phyloP scores from a whole-genome alignment of 2,113 vertebrate genomes.

The Ginglymostoma cirratum region DNA sequence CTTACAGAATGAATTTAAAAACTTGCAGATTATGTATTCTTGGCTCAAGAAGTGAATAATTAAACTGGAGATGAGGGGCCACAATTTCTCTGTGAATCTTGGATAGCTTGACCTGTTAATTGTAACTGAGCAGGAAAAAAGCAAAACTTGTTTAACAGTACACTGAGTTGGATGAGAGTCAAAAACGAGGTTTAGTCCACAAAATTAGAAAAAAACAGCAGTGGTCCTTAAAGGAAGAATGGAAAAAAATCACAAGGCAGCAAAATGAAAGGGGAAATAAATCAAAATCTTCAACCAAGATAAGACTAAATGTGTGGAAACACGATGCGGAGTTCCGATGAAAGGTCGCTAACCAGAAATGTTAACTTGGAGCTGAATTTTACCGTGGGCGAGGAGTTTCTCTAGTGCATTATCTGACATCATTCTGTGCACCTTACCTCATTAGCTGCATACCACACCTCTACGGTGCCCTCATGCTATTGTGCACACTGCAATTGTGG shows the following conservation, averaged over 20 bases:
- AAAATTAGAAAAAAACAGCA: background rate
- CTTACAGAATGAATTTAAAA: background rate
- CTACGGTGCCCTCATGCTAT: too few species aligned
- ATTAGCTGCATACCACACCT: too few species aligned
- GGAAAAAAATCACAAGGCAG: background rate
- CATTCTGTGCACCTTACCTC: too few species aligned
- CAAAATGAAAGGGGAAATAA: background rate
- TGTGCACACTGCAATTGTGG: too few species aligned
- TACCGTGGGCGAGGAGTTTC: too few species aligned
- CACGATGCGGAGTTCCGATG: too few species aligned
- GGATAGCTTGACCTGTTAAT: background rate
- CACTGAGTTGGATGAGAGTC: background rate
- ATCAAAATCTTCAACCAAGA: background rate
- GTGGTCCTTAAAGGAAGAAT: background rate
- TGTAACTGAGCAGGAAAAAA: background rate
- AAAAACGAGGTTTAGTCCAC: background rate
- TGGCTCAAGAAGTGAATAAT: background rate
- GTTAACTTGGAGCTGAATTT: too few species aligned
- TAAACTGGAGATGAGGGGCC: background rate
- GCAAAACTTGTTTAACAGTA: background rate
- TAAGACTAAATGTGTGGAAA: background rate
- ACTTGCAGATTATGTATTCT: background rate
- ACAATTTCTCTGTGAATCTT: background rate
- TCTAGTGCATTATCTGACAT: too few species aligned
- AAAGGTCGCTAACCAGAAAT: too few species aligned